These are phyloP conservation scores for Epizoanthus ramosus DNA, from an alignment of 92 coral and sea anemone species.

Conservation along the genomic window DNA sequence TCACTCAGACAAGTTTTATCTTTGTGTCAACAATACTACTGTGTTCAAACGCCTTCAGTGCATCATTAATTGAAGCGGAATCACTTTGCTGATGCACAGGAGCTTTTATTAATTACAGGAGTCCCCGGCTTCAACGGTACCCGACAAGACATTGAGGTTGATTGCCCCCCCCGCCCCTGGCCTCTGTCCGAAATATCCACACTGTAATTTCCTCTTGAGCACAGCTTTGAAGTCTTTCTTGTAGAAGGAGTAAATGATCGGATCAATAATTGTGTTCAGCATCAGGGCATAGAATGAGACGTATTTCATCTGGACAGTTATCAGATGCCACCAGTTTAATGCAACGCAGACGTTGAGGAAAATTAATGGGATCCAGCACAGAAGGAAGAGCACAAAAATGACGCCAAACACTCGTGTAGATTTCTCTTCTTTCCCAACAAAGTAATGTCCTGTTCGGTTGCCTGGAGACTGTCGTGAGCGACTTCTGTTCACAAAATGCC, in stretches of 20 bases:
- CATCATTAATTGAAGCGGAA: too few species aligned
- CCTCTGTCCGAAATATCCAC: background rate
- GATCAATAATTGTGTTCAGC: conserved; percentile 77
- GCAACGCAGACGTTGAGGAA: conserved; percentile 76
- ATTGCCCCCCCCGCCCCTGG: too few species aligned
- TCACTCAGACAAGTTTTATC: too few species aligned
- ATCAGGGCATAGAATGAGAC: conserved; percentile 74
- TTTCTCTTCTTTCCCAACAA: conserved; percentile 79
- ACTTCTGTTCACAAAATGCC: conserved; percentile 60
- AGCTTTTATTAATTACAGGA: background rate
- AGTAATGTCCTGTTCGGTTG: conserved; percentile 62
- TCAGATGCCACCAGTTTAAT: conserved; percentile 55
- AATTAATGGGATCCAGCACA: conserved; percentile 81
- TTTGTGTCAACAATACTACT: too few species aligned
- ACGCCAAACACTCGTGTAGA: conserved; percentile 74
- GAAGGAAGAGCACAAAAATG: conserved; percentile 71
- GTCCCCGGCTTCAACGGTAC: background rate
- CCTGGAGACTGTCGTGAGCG: conserved; percentile 59
- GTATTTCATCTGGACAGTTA: conserved; percentile 52
- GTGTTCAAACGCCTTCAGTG: too few species aligned
- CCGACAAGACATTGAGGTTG: background rate
- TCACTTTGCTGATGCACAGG: too few species aligned
- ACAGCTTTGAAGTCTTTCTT: conserved; percentile 72
- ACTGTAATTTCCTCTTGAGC: background rate
- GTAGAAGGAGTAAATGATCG: conserved; percentile 70